These are phyloP conservation scores for Drosophila lutescens DNA, from an alignment of 2,888 invertebrate genomes.

Conservation along the genomic window DNA sequence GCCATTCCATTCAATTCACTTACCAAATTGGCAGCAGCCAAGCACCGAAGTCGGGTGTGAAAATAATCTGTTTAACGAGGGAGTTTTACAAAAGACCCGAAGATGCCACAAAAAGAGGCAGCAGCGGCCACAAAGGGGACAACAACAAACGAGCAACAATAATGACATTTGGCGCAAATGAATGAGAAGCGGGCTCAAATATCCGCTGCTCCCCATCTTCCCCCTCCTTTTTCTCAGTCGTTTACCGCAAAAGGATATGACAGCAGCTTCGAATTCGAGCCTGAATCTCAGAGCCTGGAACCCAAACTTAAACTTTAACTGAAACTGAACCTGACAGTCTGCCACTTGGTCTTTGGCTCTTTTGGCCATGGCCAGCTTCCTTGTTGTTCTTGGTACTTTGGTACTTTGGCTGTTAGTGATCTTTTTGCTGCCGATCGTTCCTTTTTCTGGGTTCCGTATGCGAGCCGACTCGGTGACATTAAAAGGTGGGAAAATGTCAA, in stretches of 20 bases:
- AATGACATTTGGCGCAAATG: slow-evolving; percentile 81
- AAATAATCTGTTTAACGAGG: slow-evolving; percentile 84
- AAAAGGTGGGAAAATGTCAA: slow-evolving; percentile 84
- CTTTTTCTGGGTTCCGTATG: slow-evolving; percentile 37
- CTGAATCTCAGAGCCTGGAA: slow-evolving; percentile 25
- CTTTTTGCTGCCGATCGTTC: slow-evolving; percentile 23
- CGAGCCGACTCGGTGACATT: slow-evolving; percentile 75
- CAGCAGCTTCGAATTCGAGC: slow-evolving; percentile 51
- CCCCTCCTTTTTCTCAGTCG: slow-evolving; percentile 12
- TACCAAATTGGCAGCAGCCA: slow-evolving; percentile 75
- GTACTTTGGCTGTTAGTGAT: slow-evolving; percentile 22
- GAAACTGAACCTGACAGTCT: slow-evolving; percentile 40
- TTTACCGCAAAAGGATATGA: slow-evolving; percentile 75
- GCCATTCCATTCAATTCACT: slow-evolving; percentile 42
- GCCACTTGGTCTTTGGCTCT: slow-evolving; percentile 39
- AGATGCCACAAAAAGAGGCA: slow-evolving; percentile 55
- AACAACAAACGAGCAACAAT: slow-evolving; percentile 79
- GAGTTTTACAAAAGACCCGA: slow-evolving; percentile 82
- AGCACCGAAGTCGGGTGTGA: slow-evolving; percentile 64
- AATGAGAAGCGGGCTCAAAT: slow-evolving; percentile 73
- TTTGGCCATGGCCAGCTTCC: slow-evolving; percentile 44
- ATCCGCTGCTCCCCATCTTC: slow-evolving; percentile 28
- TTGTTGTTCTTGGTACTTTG: slow-evolving; percentile 20
- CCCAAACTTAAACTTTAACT: slow-evolving; percentile 30
- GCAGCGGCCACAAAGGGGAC: slow-evolving; percentile 32